Base-by-base conservation (phyloP, 2,888 invertebrate species). In the Hyposoter didymator region DNA sequence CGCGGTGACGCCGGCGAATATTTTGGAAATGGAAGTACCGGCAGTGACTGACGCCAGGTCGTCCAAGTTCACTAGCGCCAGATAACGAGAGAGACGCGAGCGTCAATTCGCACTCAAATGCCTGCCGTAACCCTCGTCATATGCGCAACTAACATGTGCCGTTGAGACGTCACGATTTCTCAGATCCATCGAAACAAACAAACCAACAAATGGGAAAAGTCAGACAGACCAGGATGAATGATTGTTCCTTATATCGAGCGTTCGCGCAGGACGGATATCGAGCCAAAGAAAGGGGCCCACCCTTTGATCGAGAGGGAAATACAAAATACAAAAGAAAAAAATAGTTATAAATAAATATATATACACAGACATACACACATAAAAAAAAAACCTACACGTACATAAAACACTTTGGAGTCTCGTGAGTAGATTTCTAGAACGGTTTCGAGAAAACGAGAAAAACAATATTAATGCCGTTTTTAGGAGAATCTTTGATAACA, bases 1-100 rank as follows among this genome's bases (percentile, higher is more conserved):
- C 97, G 99, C 91, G 98, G 98, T 86, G 98, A 99, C 94, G 98
- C 99, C 76, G 97, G 98, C 7, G 98, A 98, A 90, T 97, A 96
- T 94, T 96, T 96, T 94, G 95, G 94, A 90, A 95, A 95, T 92
- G 94, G 95, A 83, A 96, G 91, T 55, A 87, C 90, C 22, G 90
- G 89, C 87, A 92, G 91, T 83, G 93, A 93, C 91, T 93, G 93
- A 93, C 93, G 91, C 90, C 91, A 90, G 89, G 90, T 90, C 85
- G 90, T 89, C 69, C 91, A 91, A 89, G 91, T 91, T 88, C 92
- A 91, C 90, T 93, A 93, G 92, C 92, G 91, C 90, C 92, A 89
- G 88, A 84, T 89, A 88, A 84, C 88, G 87, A 87, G 87, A 67
- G 73, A 89, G 86, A 89, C 90, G 81, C 87, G 90, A 89, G 86